Evolutionary conservation across 2,888 invertebrate genomes (phyloP).

Genomic region (Athalia rosae): DNA sequence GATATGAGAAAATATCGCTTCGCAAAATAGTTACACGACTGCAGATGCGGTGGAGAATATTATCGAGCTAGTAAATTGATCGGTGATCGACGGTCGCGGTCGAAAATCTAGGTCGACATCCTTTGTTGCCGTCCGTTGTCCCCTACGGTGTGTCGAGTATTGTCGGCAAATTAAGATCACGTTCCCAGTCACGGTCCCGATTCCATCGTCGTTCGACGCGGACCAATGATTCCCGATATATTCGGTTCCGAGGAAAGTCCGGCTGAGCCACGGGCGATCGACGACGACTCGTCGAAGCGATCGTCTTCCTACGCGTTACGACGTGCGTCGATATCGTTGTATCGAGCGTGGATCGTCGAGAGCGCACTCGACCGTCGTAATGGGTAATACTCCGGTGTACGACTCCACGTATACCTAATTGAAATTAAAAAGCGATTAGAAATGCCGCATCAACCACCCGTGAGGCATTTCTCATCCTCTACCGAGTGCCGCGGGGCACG

Average conservation of each 20-base stretch:
- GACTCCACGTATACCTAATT: constrained; percentile 10
- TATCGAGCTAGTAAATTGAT: background rate
- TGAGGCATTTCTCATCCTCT: constrained; percentile 22
- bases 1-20: too few species aligned
- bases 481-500: constrained; percentile 9
- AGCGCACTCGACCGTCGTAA: too few species aligned
- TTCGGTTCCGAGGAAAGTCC: background rate
- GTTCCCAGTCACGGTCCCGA: background rate
- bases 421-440: constrained; percentile 42
- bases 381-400: background rate
- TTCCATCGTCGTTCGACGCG: too few species aligned
- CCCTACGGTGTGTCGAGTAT: background rate
- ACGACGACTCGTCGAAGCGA: too few species aligned
- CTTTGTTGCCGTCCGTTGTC: background rate
- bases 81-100: constrained; percentile 12
- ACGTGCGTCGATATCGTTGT: too few species aligned
- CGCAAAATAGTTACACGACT: too few species aligned
- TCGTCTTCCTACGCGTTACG: too few species aligned
- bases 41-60: too few species aligned
- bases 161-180: background rate
- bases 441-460: constrained; percentile 18
- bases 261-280: background rate
- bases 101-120: constrained; percentile 21
- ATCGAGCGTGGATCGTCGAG: too few species aligned
- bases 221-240: too few species aligned